These are phyloP conservation scores for Saccopteryx leptura DNA, from an alignment of 2,113 vertebrate genomes.

Conservation along the genomic window DNA sequence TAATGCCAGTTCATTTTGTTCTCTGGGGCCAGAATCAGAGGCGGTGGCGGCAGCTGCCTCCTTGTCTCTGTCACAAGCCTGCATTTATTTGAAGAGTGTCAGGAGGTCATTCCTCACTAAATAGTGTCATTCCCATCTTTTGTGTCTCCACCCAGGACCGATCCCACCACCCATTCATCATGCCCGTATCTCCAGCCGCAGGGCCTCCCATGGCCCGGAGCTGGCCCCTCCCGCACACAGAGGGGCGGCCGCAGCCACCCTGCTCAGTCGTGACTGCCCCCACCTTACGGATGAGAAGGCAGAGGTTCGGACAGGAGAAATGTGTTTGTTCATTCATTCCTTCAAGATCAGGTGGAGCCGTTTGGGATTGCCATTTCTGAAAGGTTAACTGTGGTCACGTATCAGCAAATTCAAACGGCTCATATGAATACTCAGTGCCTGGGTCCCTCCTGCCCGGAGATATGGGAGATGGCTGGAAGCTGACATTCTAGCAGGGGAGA, in stretches of 20 bases:
- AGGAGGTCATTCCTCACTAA: constrained; percentile 63
- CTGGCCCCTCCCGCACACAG: not conserved
- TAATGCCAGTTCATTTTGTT: not conserved
- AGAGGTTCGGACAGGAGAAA: not conserved
- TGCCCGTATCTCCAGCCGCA: not conserved
- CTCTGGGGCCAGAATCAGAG: not conserved
- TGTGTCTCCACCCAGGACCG: not conserved
- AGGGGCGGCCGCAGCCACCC: accelerated
- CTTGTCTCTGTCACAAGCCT: not conserved
- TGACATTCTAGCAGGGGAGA: accelerated
- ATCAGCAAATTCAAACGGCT: not conserved
- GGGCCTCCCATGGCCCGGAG: accelerated
- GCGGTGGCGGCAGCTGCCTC: not conserved
- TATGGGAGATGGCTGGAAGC: not conserved
- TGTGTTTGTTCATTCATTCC: accelerated
- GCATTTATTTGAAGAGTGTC: constrained; percentile 71
- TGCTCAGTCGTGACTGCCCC: accelerated
- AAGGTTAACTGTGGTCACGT: not conserved
- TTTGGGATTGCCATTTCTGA: not conserved
- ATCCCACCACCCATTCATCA: not conserved
- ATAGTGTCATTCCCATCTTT: constrained; percentile 44
- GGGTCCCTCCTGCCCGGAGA: not conserved
- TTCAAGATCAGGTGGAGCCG: not conserved
- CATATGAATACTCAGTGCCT: no score
- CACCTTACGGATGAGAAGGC: not conserved